Base-by-base conservation (phyloP, 2,888 invertebrate species). In the Agonopterix alstromeriana region DNA sequence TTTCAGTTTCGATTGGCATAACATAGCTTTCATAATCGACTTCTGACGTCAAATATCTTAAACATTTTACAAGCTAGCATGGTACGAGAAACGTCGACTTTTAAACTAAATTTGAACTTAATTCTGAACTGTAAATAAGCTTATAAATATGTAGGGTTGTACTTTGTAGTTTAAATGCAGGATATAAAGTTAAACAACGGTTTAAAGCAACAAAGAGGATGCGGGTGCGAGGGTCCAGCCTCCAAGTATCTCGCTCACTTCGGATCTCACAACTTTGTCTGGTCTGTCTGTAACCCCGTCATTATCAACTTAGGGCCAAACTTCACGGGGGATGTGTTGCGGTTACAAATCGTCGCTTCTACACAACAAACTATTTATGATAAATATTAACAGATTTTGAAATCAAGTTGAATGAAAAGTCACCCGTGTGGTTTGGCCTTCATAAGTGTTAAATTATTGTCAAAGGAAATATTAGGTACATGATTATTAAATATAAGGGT, bases 181-280 rank as follows among this genome's bases (percentile, higher is more conserved):
- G 69, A 27, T 67, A 61, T 72, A 67, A 77, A 77, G 70, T 78
- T 70, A 70, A 74, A 74, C 70, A 71, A 68, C 61, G 68, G 69
- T 67, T 70, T 65, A 66, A 70, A 66, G 68, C 67, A 65, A 66
- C 76, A 80, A 80, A 83, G 78, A 68, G 76, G 77, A 84, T 82
- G 82, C 82, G 83, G 82, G 83, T 79, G 73, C 63, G 73, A 71
- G 70, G 68, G 75, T 68, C 79, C 84, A 78, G 78, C 81, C 85
- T 86, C 86, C 86, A 86, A 86, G 86, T 86, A 86, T 85, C 82
- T 77, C 67, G 69, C 67, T 67, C 70, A 71, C 73, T 65, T 70
- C 74, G 71, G 69, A 62, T 27, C 65, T 67, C 55, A 55, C 72
- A 73, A 76, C 75, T 77, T 74, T 72, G 60, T 59, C 66, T 74